Conservation (phyloP, 1,140 invertebrate genomes). For the Brevipalpus yothersi region DNA sequence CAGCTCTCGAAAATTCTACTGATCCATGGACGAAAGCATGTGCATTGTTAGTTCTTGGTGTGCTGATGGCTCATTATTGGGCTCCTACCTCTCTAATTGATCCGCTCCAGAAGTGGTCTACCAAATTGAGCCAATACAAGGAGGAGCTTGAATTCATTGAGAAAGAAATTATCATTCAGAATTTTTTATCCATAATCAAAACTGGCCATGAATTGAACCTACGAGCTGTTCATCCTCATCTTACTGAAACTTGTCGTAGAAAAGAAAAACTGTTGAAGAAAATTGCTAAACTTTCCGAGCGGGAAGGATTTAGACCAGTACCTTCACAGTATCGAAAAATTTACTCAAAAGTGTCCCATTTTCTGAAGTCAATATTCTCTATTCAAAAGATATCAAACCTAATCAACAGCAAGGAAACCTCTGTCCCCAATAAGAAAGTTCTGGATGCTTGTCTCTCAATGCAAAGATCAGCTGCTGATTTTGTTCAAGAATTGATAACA, state of each 20-base stretch:
- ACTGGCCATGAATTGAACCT: background rate
- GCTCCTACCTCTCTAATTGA: conserved; percentile 18
- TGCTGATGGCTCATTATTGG: conserved; percentile 19
- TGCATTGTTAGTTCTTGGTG: conserved; percentile 11
- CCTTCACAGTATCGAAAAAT: conserved; percentile 5
- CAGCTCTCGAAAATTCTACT: too few species aligned
- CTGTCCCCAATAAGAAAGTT: background rate
- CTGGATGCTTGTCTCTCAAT: background rate
- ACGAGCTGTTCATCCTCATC: background rate
- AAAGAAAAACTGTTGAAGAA: conserved; percentile 1
- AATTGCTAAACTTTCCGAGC: background rate
- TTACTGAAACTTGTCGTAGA: background rate
- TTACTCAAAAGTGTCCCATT: conserved; percentile 3
- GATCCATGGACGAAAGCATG: conserved; percentile 2
- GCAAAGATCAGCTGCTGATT: background rate
- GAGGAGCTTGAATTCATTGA: background rate
- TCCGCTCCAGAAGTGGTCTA: conserved; percentile 16
- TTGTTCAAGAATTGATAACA: conserved; percentile 2
- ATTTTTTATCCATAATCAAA: background rate
- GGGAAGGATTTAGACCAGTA: background rate
- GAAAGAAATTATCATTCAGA: background rate
- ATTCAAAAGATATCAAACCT: background rate
- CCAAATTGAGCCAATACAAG: conserved; percentile 2
- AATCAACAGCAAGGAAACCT: background rate
- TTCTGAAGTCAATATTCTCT: background rate